Percentiles rank a stretch among this genome's conserved stretches.
phyloP scores from a whole-genome alignment of 2,113 vertebrate genomes.

The Oplegnathus fasciatus region DNA sequence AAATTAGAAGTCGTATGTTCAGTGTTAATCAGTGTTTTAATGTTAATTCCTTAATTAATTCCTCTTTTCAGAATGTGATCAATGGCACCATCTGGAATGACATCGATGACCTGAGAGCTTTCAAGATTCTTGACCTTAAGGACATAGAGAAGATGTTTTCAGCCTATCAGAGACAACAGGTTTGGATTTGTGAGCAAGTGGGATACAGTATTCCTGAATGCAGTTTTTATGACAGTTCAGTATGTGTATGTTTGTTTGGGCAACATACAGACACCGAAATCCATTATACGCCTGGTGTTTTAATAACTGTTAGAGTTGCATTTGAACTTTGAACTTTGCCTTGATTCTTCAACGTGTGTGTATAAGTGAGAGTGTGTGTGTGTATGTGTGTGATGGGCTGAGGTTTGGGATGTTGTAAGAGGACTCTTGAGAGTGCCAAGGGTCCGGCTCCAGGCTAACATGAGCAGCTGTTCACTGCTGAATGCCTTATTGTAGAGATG shows the following conservation, averaged over 20 bases:
- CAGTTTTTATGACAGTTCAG: neutral
- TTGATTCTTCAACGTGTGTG: neutral
- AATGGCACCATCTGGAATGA: conserved; percentile 95
- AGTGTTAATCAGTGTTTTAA: neutral
- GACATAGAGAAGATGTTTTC: conserved; percentile 99
- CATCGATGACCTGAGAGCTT: conserved; percentile 93
- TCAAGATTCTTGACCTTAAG: conserved; percentile 93
- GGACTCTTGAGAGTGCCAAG: conserved; percentile 21
- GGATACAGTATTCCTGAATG: neutral
- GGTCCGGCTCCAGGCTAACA: conserved; percentile 53
- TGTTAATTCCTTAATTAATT: neutral
- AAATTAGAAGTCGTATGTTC: neutral
- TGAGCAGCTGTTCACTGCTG: conserved; percentile 71
- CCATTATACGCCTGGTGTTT: neutral
- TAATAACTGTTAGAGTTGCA: neutral
- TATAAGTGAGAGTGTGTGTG: conserved; percentile 1
- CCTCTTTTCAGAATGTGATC: conserved; percentile 88
- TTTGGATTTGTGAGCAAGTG: conserved; percentile 54
- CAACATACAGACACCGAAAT: conserved; percentile 1
- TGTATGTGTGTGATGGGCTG: conserved; percentile 16
- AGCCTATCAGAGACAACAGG: conserved; percentile 93
- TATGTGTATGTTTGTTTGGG: neutral
- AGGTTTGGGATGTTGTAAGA: conserved; percentile 13
- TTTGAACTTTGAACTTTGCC: conserved; percentile 6
- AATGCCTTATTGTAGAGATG: conserved; percentile 66